Base-by-base conservation (phyloP, 1,140 invertebrate genomes). In the Ostrea denselamellosa region DNA sequence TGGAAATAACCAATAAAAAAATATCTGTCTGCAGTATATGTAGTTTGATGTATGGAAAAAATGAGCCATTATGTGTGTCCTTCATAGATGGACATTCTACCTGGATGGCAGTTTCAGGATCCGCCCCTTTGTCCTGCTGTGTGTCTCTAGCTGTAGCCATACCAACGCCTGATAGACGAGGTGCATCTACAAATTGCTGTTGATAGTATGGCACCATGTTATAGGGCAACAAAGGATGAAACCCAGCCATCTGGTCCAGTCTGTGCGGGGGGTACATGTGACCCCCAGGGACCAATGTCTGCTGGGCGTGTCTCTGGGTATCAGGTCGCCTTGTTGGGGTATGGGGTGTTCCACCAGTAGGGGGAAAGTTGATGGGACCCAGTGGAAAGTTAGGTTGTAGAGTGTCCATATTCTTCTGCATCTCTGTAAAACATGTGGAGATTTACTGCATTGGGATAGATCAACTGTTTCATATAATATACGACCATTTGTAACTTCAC, bases 391-490 rank as follows among this genome's bases (percentile, higher is more conserved):
- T 91, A 34, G 87, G 89, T 83, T 86, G 85, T 17, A 89, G 86
- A 0, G 90, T 51, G 28, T 92, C 91, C 52, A 90, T 81, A 34
- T 90, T 91, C 44, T 92, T 91, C 71, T 91, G 89, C 34, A 89
- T 90, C 88, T 92, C 91, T 92, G 87, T 0, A 88, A 86, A 2
- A 12, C 28, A 52, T 44, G 51, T 10, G 53, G 19, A 14, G 10
- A 53, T 51, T 84, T 1, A 19, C n/a, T 84, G 53, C 53, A 10
- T n/a, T 84, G 8, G 14, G 14, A 17, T 9, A 44, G 34, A 5
- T 44, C 34, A 44, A 1, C 34, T 44, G 34, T 2, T 44, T 44
- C 34, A 44, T 44, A 44, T 44, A 44, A 44, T 2, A 5, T 44
- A 44, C 34, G 2, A 44, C 34, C 1, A 5, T 44, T 44, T n/a